phyloP scores from a whole-genome alignment of 2,113 vertebrate genomes.

The Apeltes quadracus region DNA sequence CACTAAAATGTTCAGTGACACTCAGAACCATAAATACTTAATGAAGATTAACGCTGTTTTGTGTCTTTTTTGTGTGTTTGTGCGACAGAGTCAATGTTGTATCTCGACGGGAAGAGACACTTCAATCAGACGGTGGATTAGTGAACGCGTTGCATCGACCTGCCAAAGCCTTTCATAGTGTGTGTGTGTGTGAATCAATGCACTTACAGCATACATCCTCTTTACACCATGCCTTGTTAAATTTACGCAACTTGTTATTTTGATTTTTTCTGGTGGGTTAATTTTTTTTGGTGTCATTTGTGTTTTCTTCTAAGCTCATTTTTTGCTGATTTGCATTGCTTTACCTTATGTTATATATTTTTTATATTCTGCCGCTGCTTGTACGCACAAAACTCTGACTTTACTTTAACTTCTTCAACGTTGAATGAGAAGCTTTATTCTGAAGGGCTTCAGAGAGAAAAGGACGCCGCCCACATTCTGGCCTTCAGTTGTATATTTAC shows the following conservation, averaged over 20 bases:
- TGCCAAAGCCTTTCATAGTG: conserved; percentile 17
- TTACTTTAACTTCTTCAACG: background rate
- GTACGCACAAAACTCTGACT: conserved; percentile 17
- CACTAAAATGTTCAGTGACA: too few species aligned
- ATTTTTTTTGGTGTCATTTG: background rate
- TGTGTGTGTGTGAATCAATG: conserved; percentile 8
- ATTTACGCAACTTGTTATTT: background rate
- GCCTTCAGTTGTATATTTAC: conserved; percentile 25
- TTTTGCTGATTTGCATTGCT: background rate
- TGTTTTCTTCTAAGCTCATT: background rate
- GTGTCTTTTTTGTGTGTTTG: conserved; percentile 17
- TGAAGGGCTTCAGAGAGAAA: conserved; percentile 4
- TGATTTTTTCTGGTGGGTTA: background rate
- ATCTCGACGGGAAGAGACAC: conserved; percentile 94
- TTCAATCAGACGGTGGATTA: conserved; percentile 81
- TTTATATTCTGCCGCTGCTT: conserved; percentile 8
- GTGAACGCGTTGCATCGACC: conserved; percentile 35
- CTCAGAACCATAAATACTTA: too few species aligned
- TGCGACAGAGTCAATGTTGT: conserved; percentile 94
- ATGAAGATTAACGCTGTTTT: background rate
- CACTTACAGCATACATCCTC: too few species aligned
- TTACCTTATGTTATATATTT: conserved; percentile 9
- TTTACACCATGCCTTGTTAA: background rate
- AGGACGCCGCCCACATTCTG: background rate
- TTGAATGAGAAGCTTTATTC: background rate